These are phyloP conservation scores for Phrynocephalus vlangalii DNA, from an alignment of 2,797 vertebrate genomes.

Conservation along the genomic window DNA sequence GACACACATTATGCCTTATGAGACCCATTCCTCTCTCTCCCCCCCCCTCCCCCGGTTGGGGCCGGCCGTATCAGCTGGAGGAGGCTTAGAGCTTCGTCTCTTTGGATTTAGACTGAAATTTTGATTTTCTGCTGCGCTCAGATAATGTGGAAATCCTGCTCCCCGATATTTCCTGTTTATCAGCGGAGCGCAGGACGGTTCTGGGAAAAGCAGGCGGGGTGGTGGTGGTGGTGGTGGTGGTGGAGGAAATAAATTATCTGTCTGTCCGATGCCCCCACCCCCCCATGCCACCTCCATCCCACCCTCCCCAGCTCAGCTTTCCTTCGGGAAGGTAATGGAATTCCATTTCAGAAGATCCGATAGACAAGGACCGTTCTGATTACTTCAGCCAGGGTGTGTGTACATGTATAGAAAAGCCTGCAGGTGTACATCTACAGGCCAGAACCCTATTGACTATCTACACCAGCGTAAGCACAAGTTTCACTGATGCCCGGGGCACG, in stretches of 20 bases:
- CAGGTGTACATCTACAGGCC: background rate
- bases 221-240: background rate
- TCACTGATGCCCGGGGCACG: no score
- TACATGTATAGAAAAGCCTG: background rate
- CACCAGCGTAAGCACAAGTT: no score
- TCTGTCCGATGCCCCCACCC: background rate
- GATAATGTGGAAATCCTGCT: constrained; percentile 79
- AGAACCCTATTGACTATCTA: no score
- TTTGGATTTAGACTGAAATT: constrained; percentile 86
- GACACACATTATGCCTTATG: constrained; percentile 46
- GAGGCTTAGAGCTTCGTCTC: constrained; percentile 82
- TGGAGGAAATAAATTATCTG: constrained; percentile 15
- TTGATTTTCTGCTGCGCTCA: constrained; percentile 89
- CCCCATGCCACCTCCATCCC: constrained; percentile 8
- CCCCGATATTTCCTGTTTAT: constrained; percentile 68
- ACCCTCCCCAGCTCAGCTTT: background rate
- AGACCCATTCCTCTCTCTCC: constrained; percentile 17
- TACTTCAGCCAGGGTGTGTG: fast-evolving
- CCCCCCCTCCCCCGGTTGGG: constrained; percentile 27
- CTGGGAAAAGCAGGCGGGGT: constrained; percentile 14
- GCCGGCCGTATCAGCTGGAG: constrained; percentile 59
- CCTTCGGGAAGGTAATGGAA: constrained; percentile 37
- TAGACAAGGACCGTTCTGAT: constrained; percentile 31
- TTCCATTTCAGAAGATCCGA: constrained; percentile 33
- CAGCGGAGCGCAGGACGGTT: constrained; percentile 44